Evolutionary conservation across 2,888 invertebrate genomes (phyloP), one percentile per base, ranked within the genome.

Genomic region (Hypomecis punctinalis): DNA sequence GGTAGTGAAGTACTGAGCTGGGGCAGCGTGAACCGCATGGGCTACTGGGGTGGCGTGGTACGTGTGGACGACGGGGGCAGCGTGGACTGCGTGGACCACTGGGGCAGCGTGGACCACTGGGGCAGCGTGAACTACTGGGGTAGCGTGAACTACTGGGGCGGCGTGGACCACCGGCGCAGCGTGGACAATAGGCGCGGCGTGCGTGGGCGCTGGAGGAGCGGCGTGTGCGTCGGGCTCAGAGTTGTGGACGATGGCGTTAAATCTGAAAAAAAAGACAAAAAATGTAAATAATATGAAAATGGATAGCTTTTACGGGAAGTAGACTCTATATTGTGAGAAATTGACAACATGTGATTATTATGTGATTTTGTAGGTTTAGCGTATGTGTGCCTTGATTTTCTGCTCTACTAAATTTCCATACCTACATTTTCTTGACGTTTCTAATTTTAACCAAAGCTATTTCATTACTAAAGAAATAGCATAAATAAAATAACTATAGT

Each of bases 231-330:
- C 79, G 5, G 91, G 88, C 64, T 85, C 86, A 0, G 91, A 90
- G 79, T 89, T 90, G 78, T 89, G 89, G 39, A 93, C 92, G 48
- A 91, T 73, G 35, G 92, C 92, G 80, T 91, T 91, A 81, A 93
- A 93, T 35, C 93, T 93, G 80, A 5, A 81, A 76, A 64, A 66
- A 59, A 47, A 59, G 59, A 60, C 23, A 6, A 52, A 63, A 42
- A 55, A 4, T 46, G n/a, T 42, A 39, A 53, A 39, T n/a, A 35
- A 45, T 55, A 55, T 36, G 10, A 11, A n/a, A 0, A 45, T 9
- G 9, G 39, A 39, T 3, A 39, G 9, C 1, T 39, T 40, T 40
- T 40, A 40, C 40, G 7, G 40, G 4, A 0, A 40, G 23, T 23
- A 3, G 23, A 23, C 23, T 23, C 23, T 23, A 23, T 23, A 23